These are phyloP conservation scores for Saxicola maurus DNA, from an alignment of 2,797 vertebrate species.

Conservation along the genomic window DNA sequence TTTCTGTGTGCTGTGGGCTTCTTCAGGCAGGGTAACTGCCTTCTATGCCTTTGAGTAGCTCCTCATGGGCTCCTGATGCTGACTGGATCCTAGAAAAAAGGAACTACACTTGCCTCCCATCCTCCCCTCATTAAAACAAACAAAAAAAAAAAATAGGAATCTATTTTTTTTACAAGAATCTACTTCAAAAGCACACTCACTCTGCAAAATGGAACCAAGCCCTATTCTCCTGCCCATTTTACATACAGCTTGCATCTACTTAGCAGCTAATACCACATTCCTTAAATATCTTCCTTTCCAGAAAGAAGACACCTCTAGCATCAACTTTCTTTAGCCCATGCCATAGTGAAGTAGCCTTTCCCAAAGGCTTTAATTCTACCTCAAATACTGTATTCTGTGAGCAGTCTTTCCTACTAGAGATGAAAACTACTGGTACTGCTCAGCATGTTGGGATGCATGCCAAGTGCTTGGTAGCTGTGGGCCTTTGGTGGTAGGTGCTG, in stretches of 20 bases:
- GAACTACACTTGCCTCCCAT: not conserved
- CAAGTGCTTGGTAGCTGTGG: not conserved
- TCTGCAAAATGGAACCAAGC: not conserved
- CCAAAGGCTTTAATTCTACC: not conserved
- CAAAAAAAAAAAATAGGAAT: not conserved
- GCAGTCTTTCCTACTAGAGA: not conserved
- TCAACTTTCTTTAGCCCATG: not conserved
- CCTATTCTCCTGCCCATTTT: not conserved
- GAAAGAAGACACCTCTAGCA: not conserved
- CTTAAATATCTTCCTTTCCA: constrained; percentile 19
- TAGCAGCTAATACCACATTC: not conserved
- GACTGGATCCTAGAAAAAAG: not conserved
- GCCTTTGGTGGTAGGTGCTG: not conserved
- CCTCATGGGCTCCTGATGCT: not conserved
- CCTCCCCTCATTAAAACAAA: rapidly evolving
- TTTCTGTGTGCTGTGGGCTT: not conserved
- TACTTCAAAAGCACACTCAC: not conserved
- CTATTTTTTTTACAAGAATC: not conserved
- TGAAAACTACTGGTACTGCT: not conserved
- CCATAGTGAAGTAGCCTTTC: not conserved
- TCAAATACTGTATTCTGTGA: not conserved
- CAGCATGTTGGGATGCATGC: not conserved
- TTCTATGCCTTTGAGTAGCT: not conserved
- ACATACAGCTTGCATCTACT: not conserved
- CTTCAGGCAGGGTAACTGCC: not conserved